These are phyloP conservation scores for Hylomyscus alleni DNA, from an alignment of 2,797 vertebrate species.

Conservation along the genomic window DNA sequence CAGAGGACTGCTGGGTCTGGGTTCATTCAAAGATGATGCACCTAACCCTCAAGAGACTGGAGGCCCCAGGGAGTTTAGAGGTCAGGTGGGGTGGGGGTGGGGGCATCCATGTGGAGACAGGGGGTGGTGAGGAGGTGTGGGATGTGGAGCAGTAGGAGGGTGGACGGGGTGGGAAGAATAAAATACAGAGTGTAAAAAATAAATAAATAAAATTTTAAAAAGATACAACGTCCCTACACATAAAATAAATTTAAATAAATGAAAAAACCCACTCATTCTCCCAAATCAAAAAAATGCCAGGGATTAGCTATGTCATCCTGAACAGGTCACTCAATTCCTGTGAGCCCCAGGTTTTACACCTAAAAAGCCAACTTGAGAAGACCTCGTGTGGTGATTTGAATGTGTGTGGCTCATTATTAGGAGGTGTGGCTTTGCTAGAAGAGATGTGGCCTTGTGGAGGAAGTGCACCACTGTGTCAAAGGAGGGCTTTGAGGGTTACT, in stretches of 20 bases:
- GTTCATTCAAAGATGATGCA: too few species aligned
- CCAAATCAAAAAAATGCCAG: neutral
- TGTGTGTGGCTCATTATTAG: neutral
- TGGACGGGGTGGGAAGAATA: too few species aligned
- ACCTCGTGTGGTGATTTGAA: neutral
- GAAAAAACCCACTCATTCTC: neutral
- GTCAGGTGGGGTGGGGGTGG: too few species aligned
- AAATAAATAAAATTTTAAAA: too few species aligned
- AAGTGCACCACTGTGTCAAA: neutral
- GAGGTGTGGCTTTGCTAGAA: neutral
- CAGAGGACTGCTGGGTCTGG: too few species aligned
- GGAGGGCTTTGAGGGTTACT: neutral
- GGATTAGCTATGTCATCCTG: neutral
- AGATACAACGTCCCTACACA: neutral
- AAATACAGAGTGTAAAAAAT: too few species aligned
- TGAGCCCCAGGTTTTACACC: neutral
- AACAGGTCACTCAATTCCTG: neutral
- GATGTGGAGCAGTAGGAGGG: too few species aligned
- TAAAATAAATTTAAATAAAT: neutral
- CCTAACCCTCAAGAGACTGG: too few species aligned
- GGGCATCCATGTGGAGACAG: too few species aligned
- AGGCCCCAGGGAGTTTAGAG: too few species aligned
- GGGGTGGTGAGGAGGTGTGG: too few species aligned
- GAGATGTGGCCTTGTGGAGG: neutral
- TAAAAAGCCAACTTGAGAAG: neutral